Evolutionary conservation across 2,888 invertebrate genomes (phyloP).

Genomic region (Tenthredo amoena): DNA sequence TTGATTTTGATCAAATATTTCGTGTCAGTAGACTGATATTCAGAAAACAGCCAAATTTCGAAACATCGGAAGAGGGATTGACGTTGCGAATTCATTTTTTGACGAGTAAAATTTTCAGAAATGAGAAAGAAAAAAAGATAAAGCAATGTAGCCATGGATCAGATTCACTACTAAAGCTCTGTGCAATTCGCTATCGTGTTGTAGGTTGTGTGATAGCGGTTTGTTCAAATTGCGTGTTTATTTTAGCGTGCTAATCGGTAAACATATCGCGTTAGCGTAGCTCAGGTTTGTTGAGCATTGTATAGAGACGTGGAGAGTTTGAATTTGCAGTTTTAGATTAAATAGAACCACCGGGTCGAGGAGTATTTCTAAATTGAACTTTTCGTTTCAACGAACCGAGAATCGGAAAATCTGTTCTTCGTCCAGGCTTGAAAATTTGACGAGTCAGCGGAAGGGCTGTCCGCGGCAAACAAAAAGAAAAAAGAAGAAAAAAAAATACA

Average conservation of each 20-base stretch:
- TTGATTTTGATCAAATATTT: slow-evolving; percentile 1
- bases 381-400: slow-evolving; percentile 18
- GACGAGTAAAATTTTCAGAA: not conserved
- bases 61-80: not conserved
- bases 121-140: not conserved
- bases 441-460: not conserved
- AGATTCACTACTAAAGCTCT: not conserved
- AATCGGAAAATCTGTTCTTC: not conserved
- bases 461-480: not conserved
- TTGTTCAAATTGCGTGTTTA: not conserved
- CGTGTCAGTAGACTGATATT: not conserved
- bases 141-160: not conserved
- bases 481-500: not conserved
- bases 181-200: not conserved
- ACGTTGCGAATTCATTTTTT: not conserved
- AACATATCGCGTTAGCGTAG: slow-evolving; percentile 1
- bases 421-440: not conserved
- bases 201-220: not conserved
- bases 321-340: slow-evolving; percentile 1
- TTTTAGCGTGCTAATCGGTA: slow-evolving; percentile 1
- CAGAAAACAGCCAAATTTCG: not conserved
- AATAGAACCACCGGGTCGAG: not conserved
- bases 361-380: slow-evolving; percentile 2
- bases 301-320: not conserved
- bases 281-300: not conserved